Conservation (phyloP, 2,113 vertebrate genomes). For the Hystrix brachyura region DNA sequence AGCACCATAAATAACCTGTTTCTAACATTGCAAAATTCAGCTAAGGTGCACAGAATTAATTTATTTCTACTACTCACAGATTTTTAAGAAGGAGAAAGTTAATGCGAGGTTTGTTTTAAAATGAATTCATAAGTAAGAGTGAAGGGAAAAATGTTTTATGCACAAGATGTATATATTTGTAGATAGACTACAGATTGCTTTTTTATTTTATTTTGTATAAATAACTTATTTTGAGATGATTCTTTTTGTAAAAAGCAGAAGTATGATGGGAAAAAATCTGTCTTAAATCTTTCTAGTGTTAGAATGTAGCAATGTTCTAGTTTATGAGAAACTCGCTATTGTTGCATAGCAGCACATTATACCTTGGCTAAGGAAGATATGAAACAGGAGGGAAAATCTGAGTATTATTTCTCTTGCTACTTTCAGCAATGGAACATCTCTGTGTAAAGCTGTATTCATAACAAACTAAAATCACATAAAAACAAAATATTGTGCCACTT, state of each 20-base stretch:
- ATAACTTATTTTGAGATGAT: not conserved
- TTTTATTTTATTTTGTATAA: slow-evolving; percentile 47
- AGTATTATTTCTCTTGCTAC: not conserved
- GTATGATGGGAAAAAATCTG: not conserved
- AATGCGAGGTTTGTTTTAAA: not conserved
- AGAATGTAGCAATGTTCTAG: not conserved
- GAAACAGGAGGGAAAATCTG: not conserved
- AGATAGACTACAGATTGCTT: not conserved
- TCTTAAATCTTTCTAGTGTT: not conserved
- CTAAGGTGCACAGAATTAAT: not conserved
- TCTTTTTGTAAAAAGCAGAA: not conserved
- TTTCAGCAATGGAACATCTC: not conserved
- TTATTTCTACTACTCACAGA: not conserved
- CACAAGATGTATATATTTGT: not conserved
- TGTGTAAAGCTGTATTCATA: not conserved
- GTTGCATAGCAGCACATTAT: not conserved
- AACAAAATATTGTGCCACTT: not conserved
- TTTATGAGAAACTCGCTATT: not conserved
- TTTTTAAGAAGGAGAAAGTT: not conserved
- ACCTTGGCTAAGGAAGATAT: not conserved
- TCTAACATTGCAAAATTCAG: slow-evolving; percentile 25
- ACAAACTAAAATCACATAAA: not conserved
- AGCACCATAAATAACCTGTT: slow-evolving; percentile 56
- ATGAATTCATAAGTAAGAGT: not conserved
- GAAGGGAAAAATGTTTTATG: not conserved